Conservation (phyloP, 2,888 invertebrate genomes). For the Saturnia japonica region DNA sequence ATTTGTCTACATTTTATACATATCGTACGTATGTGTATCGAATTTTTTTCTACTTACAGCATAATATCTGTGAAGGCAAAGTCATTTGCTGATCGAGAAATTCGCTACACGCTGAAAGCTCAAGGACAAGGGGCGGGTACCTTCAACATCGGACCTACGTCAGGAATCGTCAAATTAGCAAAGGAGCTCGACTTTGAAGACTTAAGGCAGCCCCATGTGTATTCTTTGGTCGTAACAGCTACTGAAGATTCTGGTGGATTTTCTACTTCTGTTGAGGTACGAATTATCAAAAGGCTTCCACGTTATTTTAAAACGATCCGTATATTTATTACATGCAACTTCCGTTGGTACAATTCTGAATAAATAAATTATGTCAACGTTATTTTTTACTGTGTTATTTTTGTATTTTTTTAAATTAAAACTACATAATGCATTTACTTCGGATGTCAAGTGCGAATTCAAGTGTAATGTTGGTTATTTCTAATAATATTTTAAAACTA, state of each 20-base stretch:
- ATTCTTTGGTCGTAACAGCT: constrained; percentile 95
- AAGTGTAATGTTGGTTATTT: background rate
- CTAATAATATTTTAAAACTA: background rate
- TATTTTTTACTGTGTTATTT: background rate
- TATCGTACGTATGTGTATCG: background rate
- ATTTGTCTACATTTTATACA: background rate
- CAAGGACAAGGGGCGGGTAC: constrained; percentile 97
- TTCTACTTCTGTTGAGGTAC: constrained; percentile 95
- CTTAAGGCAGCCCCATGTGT: constrained; percentile 95
- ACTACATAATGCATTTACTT: background rate
- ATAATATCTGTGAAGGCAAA: constrained; percentile 98
- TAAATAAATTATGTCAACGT: background rate
- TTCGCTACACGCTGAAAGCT: constrained; percentile 96
- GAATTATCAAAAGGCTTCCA: background rate
- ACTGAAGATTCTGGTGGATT: constrained; percentile 99
- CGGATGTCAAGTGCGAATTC: background rate
- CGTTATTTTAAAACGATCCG: background rate
- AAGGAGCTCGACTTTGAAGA: constrained; percentile 99
- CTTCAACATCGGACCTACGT: constrained; percentile 96
- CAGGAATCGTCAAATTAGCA: constrained; percentile 96
- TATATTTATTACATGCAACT: background rate
- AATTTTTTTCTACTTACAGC: constrained; percentile 79
- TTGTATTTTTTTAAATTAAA: background rate
- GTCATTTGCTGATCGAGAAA: constrained; percentile 97
- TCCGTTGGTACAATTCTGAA: background rate